Evolutionary conservation across 2,888 invertebrate species (phyloP).

Genomic region (Phasia obesa): DNA sequence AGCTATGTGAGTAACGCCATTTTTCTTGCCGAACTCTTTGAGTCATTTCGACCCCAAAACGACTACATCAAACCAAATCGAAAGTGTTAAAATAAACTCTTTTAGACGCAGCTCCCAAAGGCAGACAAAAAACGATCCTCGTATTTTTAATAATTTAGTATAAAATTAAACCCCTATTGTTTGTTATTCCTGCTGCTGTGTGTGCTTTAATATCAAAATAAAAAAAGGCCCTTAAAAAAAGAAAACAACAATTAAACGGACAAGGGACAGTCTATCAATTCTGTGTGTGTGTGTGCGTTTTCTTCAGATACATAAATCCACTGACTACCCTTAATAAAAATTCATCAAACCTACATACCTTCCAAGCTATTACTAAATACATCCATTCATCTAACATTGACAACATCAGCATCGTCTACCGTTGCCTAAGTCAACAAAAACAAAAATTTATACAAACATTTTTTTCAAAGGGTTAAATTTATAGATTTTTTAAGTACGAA

Average conservation of each 20-base stretch:
- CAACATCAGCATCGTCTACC: constrained; percentile 6
- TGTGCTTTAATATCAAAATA: constrained; percentile 42
- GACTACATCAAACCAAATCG: too few species aligned
- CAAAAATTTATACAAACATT: neutral
- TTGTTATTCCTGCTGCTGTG: constrained; percentile 37
- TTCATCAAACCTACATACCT: constrained; percentile 9
- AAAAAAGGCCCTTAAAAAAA: constrained; percentile 11
- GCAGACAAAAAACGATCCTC: neutral
- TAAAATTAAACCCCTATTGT: constrained; percentile 51
- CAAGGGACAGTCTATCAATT: constrained; percentile 65
- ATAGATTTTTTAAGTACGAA: neutral
- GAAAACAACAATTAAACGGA: constrained; percentile 41
- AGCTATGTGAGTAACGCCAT: too few species aligned
- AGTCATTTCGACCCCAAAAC: too few species aligned
- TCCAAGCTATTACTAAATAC: neutral
- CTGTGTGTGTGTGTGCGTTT: neutral
- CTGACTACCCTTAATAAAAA: constrained; percentile 31
- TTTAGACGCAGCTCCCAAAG: neutral
- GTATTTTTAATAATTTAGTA: constrained; percentile 32
- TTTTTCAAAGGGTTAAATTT: constrained; percentile 51
- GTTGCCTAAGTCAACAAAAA: neutral
- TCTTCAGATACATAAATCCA: constrained; percentile 20
- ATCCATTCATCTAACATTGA: constrained; percentile 32
- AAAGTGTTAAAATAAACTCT: too few species aligned
- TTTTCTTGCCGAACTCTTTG: too few species aligned